phyloP scores from a whole-genome alignment of 1,140 invertebrate genomes.

The Vanessa tameamea region DNA sequence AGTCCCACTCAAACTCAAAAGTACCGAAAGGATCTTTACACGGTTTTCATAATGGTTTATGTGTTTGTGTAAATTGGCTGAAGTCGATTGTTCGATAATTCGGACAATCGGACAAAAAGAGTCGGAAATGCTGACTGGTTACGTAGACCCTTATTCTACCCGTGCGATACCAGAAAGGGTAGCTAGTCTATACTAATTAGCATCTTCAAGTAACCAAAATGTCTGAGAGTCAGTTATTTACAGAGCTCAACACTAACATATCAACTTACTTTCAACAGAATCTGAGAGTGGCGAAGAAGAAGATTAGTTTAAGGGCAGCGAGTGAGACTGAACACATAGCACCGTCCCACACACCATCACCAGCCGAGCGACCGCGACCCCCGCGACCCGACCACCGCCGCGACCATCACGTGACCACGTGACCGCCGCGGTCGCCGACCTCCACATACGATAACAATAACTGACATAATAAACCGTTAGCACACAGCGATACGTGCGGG shows the following conservation, averaged over 20 bases:
- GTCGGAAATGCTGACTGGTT: too few species aligned
- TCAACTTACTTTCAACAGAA: conserved; percentile 46
- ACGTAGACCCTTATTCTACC: too few species aligned
- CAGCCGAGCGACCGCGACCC: conserved; percentile 26
- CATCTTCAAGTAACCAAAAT: not conserved
- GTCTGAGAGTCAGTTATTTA: not conserved
- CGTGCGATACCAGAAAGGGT: too few species aligned
- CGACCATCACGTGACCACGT: not conserved
- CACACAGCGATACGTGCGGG: conserved; percentile 45
- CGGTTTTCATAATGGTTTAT: too few species aligned
- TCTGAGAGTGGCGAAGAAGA: conserved; percentile 75
- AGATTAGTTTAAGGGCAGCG: conserved; percentile 76
- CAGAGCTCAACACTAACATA: not conserved
- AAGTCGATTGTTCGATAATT: too few species aligned
- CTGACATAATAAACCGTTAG: conserved; percentile 31
- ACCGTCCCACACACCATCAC: conserved; percentile 49
- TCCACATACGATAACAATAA: conserved; percentile 28
- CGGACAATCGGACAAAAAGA: too few species aligned
- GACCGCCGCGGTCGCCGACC: not conserved
- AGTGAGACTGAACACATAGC: conserved; percentile 74
- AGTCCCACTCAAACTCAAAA: too few species aligned
- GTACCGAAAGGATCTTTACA: too few species aligned
- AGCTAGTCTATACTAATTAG: not conserved
- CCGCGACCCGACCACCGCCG: conserved; percentile 22
- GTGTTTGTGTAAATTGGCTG: too few species aligned